A percentile compares a stretch with the other conserved stretches of the same genome.
Evolutionary conservation across 2,113 vertebrate species (phyloP).

Genomic region (Aldabrachelys gigantea): DNA sequence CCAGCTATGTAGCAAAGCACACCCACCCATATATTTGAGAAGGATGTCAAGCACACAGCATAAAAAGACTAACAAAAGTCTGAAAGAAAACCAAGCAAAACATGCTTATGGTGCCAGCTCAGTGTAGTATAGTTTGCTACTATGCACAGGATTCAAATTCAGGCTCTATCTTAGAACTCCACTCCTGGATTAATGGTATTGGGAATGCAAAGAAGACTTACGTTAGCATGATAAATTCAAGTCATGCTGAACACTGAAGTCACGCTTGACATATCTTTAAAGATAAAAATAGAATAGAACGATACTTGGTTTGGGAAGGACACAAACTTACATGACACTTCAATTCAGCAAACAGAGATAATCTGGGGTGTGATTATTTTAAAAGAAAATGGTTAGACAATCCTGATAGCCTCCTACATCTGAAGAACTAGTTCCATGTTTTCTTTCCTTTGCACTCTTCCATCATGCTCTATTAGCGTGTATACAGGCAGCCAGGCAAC

Average conservation of each 20-base stretch:
- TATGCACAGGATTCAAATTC: not conserved
- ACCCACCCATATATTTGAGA: not conserved
- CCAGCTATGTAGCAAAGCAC: not conserved
- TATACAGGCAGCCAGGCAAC: not conserved
- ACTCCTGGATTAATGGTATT: not conserved
- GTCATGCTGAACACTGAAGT: no score
- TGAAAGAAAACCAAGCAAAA: not conserved
- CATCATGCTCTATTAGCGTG: not conserved
- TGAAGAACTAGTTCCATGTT: not conserved
- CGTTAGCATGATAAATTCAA: not conserved
- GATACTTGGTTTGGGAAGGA: not conserved
- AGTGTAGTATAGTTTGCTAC: not conserved
- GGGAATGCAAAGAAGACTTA: not conserved
- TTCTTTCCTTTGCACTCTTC: not conserved
- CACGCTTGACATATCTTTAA: not conserved
- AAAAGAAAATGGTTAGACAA: not conserved
- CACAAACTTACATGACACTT: not conserved
- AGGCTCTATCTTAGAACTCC: not conserved
- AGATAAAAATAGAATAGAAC: not conserved
- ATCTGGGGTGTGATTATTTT: no score
- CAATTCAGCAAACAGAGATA: not conserved
- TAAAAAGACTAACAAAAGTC: rapidly evolving
- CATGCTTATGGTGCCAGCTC: no score
- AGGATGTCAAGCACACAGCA: not conserved
- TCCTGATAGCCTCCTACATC: not conserved